Evolutionary conservation across 23 tunicate genomes (phyloP).

Genomic region (Oikopleura dioica): DNA sequence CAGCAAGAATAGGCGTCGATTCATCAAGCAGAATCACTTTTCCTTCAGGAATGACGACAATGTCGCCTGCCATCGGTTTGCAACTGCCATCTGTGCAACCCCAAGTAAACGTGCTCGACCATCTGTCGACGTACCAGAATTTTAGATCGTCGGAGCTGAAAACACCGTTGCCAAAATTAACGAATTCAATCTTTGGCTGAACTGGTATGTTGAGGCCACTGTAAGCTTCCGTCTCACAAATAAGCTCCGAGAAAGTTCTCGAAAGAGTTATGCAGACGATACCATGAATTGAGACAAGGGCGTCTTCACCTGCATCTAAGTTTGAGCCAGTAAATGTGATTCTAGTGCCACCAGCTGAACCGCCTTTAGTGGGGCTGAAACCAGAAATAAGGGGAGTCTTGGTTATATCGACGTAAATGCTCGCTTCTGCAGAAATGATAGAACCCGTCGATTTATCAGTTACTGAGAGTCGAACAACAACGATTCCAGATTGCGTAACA

Average conservation of each 20-base stretch:
- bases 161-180: no score
- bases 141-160: no score
- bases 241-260: neutral
- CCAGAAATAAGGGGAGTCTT: neutral
- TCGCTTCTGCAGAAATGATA: neutral
- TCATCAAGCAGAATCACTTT: conserved; percentile 6
- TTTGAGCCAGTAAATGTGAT: neutral
- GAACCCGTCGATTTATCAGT: neutral
- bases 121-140: conserved; percentile 7
- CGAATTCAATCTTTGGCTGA: neutral
- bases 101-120: conserved; percentile 10
- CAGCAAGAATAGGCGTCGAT: neutral
- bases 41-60: neutral
- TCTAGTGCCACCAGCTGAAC: neutral
- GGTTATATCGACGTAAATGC: neutral
- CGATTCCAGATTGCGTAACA: neutral
- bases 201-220: neutral
- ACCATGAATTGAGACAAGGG: neutral
- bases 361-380: neutral
- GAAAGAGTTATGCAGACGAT: neutral
- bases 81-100: neutral
- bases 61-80: conserved; percentile 1
- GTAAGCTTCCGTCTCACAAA: neutral
- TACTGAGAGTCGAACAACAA: neutral
- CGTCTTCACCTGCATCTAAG: neutral